These are phyloP conservation scores for Todiramphus saurophagus DNA, from an alignment of 2,113 vertebrate species.

Conservation along the genomic window DNA sequence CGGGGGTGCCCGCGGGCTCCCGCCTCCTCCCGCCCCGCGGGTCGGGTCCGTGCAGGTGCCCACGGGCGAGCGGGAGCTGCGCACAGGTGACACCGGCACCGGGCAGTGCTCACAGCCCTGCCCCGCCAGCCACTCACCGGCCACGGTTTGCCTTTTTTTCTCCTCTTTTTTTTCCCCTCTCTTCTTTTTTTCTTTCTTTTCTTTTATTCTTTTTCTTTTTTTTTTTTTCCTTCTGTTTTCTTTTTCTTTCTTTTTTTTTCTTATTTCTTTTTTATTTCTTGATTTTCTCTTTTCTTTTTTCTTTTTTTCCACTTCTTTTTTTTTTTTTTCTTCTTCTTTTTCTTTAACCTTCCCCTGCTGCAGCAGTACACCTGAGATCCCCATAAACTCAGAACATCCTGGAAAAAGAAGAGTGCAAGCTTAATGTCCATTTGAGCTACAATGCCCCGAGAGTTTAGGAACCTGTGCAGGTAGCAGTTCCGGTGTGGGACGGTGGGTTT, in stretches of 20 bases:
- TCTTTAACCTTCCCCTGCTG: background rate
- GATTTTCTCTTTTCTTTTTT: rapidly evolving
- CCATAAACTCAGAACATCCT: background rate
- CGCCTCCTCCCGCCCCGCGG: background rate
- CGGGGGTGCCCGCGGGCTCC: background rate
- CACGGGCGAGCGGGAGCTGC: background rate
- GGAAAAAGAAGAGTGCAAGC: background rate
- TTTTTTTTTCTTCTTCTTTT: too few relatives aligned
- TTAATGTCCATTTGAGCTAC: background rate
- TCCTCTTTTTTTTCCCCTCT: too few relatives aligned
- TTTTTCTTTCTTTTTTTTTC: background rate
- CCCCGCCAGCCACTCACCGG: background rate
- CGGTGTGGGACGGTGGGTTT: background rate
- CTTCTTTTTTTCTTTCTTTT: background rate
- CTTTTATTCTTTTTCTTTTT: too few relatives aligned
- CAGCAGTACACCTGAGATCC: background rate
- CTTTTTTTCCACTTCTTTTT: too few relatives aligned
- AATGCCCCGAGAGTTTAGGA: background rate
- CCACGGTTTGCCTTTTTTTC: background rate
- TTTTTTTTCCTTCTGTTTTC: too few relatives aligned
- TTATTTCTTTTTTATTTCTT: too few relatives aligned
- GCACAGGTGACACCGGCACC: background rate
- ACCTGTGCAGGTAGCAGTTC: background rate
- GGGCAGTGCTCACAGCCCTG: background rate
- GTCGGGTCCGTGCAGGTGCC: background rate